phyloP scores from a whole-genome alignment of 2,888 invertebrate species.

The Priocnemis perturbator region DNA sequence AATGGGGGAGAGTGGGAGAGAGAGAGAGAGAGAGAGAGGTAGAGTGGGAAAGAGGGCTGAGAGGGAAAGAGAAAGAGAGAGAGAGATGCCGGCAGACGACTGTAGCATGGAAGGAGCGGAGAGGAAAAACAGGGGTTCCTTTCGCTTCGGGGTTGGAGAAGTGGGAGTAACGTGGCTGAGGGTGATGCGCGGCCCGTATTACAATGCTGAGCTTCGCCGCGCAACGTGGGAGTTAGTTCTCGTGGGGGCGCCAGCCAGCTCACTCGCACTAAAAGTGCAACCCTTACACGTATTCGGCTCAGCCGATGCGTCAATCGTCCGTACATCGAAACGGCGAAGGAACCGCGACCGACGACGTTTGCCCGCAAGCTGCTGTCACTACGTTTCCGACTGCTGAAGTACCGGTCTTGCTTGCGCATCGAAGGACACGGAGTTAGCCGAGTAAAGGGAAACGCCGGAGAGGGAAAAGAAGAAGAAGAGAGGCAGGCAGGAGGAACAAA shows the following conservation, averaged over 20 bases:
- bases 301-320: conserved; percentile 56
- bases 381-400: conserved; percentile 1
- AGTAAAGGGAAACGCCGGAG: neutral
- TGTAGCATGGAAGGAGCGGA: conserved; percentile 6
- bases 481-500: neutral
- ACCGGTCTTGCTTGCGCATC: neutral
- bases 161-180: conserved; percentile 32
- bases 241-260: conserved; percentile 74
- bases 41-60: conserved; percentile 25
- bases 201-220: conserved; percentile 62
- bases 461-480: neutral
- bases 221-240: conserved; percentile 74
- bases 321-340: conserved; percentile 60
- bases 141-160: neutral
- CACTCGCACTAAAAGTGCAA: conserved; percentile 63
- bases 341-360: conserved; percentile 52
- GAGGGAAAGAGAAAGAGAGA: conserved; percentile 21
- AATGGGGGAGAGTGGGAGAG: neutral
- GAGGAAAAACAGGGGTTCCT: conserved; percentile 16
- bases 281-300: conserved; percentile 47
- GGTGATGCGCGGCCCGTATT: conserved; percentile 64
- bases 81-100: too few relatives aligned
- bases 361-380: conserved; percentile 36
- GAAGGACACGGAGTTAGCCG: too few relatives aligned
- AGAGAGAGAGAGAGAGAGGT: conserved; percentile 12